These are phyloP conservation scores for Spea hammondii DNA, from an alignment of 2,797 vertebrate species.

Conservation along the genomic window DNA sequence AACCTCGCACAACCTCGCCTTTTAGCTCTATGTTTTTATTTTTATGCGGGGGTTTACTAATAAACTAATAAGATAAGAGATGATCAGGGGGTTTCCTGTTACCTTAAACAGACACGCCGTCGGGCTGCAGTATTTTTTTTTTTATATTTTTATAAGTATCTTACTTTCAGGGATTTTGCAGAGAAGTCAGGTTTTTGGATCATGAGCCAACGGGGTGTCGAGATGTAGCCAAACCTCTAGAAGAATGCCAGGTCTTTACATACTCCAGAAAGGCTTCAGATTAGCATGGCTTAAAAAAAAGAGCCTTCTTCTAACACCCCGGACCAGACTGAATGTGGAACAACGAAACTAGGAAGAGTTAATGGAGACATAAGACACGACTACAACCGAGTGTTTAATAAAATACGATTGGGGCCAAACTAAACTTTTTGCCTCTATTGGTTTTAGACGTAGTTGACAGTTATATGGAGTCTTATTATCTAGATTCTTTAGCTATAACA, in stretches of 20 bases:
- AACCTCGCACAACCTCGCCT: too few species aligned
- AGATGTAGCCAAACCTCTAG: not conserved
- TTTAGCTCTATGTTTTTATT: too few species aligned
- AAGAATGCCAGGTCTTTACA: not conserved
- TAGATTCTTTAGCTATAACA: not conserved
- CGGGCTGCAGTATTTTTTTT: not conserved
- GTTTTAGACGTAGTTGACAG: not conserved
- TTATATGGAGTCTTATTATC: not conserved
- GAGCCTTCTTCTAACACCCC: too few species aligned
- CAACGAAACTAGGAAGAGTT: too few species aligned
- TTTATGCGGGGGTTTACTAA: too few species aligned
- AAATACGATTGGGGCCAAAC: not conserved
- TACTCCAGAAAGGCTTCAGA: not conserved
- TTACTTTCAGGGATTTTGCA: not conserved
- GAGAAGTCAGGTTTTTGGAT: not conserved
- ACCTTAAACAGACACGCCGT: too few species aligned
- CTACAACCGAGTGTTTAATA: not conserved
- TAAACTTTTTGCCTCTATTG: not conserved
- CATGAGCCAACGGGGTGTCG: not conserved
- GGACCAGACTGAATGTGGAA: not conserved
- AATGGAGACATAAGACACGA: not conserved
- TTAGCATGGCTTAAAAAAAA: not conserved
- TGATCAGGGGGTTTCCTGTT: too few species aligned
- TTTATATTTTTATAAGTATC: not conserved
- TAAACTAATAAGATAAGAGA: too few species aligned